Conservation (phyloP, 2,113 vertebrate genomes). For the Pleuronectes platessa region DNA sequence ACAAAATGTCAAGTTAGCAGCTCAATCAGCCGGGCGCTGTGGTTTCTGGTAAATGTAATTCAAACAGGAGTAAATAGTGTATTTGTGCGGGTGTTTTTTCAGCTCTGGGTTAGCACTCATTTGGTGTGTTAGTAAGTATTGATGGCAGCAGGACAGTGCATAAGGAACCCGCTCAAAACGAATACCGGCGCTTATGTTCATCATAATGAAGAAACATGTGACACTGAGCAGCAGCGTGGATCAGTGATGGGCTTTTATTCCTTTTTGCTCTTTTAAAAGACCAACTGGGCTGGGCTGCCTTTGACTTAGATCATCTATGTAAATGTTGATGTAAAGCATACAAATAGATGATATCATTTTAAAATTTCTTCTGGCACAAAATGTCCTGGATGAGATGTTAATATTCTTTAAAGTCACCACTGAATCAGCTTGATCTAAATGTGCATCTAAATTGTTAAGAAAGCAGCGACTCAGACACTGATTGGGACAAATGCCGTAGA, state of each 20-base stretch:
- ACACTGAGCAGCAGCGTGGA: background rate
- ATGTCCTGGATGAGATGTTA: too few relatives aligned
- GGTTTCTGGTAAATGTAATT: too few relatives aligned
- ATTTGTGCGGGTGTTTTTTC: too few relatives aligned
- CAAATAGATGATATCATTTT: too few relatives aligned
- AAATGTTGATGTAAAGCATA: background rate
- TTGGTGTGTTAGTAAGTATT: too few relatives aligned
- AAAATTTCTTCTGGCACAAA: too few relatives aligned
- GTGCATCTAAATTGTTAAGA: slow-evolving; percentile 10
- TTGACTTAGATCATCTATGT: background rate
- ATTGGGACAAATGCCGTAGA: slow-evolving; percentile 20
- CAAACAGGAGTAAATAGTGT: too few relatives aligned
- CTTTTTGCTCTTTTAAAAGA: background rate
- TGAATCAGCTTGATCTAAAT: background rate
- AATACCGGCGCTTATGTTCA: background rate
- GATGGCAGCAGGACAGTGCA: too few relatives aligned
- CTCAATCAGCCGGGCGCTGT: too few relatives aligned
- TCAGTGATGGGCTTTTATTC: too few relatives aligned
- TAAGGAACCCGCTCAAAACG: background rate
- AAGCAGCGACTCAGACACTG: background rate
- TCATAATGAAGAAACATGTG: background rate
- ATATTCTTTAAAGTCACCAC: background rate
- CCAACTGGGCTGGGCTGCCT: background rate
- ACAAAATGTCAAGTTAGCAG: too few relatives aligned
- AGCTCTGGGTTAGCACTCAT: too few relatives aligned